Conservation (phyloP, 2,113 vertebrate species). For the Carassius carassius region DNA sequence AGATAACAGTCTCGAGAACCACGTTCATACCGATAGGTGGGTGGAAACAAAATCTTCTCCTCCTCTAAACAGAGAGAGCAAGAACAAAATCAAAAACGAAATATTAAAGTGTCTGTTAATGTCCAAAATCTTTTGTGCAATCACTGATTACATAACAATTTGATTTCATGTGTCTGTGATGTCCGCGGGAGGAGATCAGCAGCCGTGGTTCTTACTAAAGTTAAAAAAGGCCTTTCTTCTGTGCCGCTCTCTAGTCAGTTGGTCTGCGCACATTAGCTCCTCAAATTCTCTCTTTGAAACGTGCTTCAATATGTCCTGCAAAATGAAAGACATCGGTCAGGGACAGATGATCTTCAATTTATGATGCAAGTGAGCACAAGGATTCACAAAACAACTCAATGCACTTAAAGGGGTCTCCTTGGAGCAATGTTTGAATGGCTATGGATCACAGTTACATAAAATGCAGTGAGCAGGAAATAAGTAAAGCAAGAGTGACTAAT, state of each 20-base stretch:
- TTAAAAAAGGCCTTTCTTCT: slow-evolving; percentile 85
- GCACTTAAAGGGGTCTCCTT: not conserved
- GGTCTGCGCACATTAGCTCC: slow-evolving; percentile 84
- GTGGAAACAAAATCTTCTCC: slow-evolving; percentile 86
- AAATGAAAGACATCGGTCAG: not conserved
- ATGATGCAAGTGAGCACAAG: not conserved
- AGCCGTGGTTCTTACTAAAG: slow-evolving; percentile 77
- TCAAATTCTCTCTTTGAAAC: slow-evolving; percentile 83
- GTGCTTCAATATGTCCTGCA: slow-evolving; percentile 82
- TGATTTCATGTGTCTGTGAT: not conserved
- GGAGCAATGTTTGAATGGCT: slow-evolving; percentile 1
- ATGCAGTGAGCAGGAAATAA: not conserved
- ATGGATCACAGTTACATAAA: not conserved
- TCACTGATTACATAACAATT: too few species aligned
- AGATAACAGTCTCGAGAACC: slow-evolving; percentile 84
- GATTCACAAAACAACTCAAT: not conserved
- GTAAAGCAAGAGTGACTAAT: not conserved
- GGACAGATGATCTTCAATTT: not conserved
- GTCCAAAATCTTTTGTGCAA: not conserved
- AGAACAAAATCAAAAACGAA: slow-evolving; percentile 39
- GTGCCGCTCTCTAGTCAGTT: slow-evolving; percentile 82
- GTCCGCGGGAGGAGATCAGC: not conserved
- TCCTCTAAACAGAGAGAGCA: slow-evolving; percentile 75
- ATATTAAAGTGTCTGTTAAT: not conserved
- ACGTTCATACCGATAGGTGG: slow-evolving; percentile 86